Base-by-base conservation (phyloP, 2,113 vertebrate species). In the Ornithorhynchus anatinus region DNA sequence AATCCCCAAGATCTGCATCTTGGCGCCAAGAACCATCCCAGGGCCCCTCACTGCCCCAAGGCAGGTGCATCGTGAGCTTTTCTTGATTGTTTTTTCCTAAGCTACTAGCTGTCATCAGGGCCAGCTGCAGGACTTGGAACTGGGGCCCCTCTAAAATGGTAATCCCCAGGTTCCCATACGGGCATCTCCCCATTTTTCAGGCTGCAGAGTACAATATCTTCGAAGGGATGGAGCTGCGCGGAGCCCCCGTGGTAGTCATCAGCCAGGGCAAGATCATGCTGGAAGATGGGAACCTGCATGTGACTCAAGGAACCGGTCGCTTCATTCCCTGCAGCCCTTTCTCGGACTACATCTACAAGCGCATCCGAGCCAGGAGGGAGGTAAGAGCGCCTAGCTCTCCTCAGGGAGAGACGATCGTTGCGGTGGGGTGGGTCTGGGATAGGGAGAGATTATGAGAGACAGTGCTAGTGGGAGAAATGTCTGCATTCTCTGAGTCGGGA, bases 331-430 rank as follows among this genome's bases (percentile, higher is more conserved):
- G 96, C 88, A 78, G 93, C 72, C 93, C 97, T 3, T 99, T 94
- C 87, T 93, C 97, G 1, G 97, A 99, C 89, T 97, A 95, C 4
- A 95, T 98, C 70, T 99, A 99, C 88, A 99, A 99, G 90, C 96
- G 97, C 29, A 92, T 99, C 77, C 98, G 99, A 89, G 97, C 97
- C 88, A 93, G 97, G 86, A 97, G 96, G 89, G 97, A 97, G 96
- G 97, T 99, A 73, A 88, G 87, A 3, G 39, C 25, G n/a, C n/a
- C n/a, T n/a, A n/a, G n/a, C n/a, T n/a, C n/a, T n/a, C n/a, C n/a
- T n/a, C n/a, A n/a, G n/a, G n/a, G n/a, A n/a, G n/a, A n/a, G n/a
- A n/a, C n/a, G n/a, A n/a, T n/a, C n/a, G n/a, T n/a, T n/a, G n/a
- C n/a, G n/a, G n/a, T n/a, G n/a, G n/a, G n/a, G n/a, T n/a, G n/a